These are phyloP conservation scores for Saimiri boliviensis DNA, from an alignment of 2,113 vertebrate species.

Conservation along the genomic window DNA sequence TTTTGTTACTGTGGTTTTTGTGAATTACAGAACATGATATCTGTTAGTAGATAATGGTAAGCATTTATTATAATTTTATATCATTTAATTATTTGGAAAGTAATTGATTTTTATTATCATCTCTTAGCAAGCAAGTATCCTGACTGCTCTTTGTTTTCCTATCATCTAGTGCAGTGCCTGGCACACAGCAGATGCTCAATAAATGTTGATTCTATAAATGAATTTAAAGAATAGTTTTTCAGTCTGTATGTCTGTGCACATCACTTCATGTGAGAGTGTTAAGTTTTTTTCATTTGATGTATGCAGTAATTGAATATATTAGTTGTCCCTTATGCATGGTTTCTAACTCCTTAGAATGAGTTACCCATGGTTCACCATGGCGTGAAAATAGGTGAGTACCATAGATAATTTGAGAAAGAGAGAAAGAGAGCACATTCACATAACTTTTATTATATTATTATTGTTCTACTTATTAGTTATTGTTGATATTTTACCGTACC, in stretches of 20 bases:
- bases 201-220: not conserved
- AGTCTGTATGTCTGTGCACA: not conserved
- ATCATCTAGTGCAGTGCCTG: not conserved
- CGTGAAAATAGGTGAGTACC: not conserved
- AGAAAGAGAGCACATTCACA: not conserved
- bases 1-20: constrained; percentile 18
- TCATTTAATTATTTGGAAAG: constrained; percentile 14
- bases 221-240: constrained; percentile 12
- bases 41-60: constrained; percentile 20
- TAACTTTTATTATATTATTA: not conserved
- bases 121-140: not conserved
- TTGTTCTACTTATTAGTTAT: not conserved
- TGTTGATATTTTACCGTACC: not conserved
- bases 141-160: not conserved
- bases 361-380: not conserved
- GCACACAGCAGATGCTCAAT: not conserved
- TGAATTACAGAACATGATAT: not conserved
- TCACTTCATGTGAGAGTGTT: constrained; percentile 30
- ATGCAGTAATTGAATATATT: not conserved
- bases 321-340: not conserved
- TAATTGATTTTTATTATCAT: constrained; percentile 33
- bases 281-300: constrained; percentile 8
- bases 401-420: not conserved
- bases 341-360: not conserved
- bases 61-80: constrained; percentile 24